Evolutionary conservation across 2,888 invertebrate species (phyloP).

Genomic region (Metalampra italica): DNA sequence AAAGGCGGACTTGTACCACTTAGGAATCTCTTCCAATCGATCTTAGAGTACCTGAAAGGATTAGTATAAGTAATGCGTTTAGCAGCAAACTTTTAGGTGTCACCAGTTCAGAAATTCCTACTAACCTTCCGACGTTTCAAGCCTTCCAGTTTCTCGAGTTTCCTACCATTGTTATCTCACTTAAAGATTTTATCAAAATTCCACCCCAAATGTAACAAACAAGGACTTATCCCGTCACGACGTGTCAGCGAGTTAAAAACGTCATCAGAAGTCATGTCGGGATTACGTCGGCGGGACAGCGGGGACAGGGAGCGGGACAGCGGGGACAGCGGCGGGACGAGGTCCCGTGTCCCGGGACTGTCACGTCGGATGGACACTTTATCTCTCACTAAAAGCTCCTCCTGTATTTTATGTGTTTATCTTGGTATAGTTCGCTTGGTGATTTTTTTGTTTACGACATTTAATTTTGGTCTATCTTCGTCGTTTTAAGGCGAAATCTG

Average conservation of each 20-base stretch:
- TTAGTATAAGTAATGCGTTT: too few species aligned
- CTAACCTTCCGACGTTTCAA: too few species aligned
- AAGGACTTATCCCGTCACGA: constrained; percentile 29
- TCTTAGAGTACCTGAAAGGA: too few species aligned
- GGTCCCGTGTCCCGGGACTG: constrained; percentile 28
- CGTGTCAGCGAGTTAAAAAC: constrained; percentile 30
- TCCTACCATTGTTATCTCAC: too few species aligned
- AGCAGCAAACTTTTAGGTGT: too few species aligned
- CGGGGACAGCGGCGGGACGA: constrained; percentile 21
- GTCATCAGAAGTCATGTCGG: constrained; percentile 35
- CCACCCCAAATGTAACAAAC: neutral
- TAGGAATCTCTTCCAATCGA: too few species aligned
- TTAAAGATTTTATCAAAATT: too few species aligned
- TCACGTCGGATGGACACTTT: constrained; percentile 34
- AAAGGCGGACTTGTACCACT: too few species aligned
- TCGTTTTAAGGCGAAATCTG: too few species aligned
- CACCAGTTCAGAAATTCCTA: too few species aligned
- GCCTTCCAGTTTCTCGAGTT: too few species aligned
- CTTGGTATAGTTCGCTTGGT: neutral
- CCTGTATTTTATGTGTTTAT: neutral
- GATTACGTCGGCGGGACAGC: constrained; percentile 23
- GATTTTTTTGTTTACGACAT: neutral
- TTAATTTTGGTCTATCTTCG: neutral
- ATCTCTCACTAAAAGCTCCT: constrained; percentile 28
- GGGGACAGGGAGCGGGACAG: constrained; percentile 17